Percentiles rank a stretch among this genome's conserved stretches.
These are phyloP conservation scores for Ianthella basta DNA, from an alignment of 37 sponge, comb jelly and placozoan species.

Conservation along the genomic window DNA sequence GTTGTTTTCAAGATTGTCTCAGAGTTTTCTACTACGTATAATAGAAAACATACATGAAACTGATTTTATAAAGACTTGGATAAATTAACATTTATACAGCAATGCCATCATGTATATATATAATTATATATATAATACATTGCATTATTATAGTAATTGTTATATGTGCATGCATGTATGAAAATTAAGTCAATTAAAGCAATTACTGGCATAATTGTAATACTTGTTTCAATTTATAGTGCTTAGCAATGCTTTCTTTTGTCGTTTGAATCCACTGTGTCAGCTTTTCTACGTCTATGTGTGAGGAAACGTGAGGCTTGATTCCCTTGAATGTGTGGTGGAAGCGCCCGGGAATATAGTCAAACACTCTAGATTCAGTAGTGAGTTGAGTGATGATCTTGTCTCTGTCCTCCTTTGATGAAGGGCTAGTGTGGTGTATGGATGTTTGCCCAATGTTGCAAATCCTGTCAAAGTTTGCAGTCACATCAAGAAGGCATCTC, in stretches of 20 bases:
- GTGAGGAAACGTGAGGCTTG: not conserved
- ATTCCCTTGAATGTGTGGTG: constrained; percentile 23
- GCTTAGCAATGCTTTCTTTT: not conserved
- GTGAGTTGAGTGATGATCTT: constrained; percentile 20
- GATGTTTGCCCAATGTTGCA: not conserved
- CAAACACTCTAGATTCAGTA: constrained; percentile 37
- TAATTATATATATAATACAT: too few relatives aligned
- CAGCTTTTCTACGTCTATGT: not conserved
- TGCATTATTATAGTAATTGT: too few relatives aligned
- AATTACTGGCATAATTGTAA: constrained; percentile 1
- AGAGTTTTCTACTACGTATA: too few relatives aligned
- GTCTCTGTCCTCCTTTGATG: constrained; percentile 14
- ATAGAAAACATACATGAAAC: too few relatives aligned
- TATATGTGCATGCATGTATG: not conserved
- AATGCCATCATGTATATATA: too few relatives aligned
- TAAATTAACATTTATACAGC: too few relatives aligned
- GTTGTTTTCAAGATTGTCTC: too few relatives aligned
- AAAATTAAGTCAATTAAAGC: not conserved
- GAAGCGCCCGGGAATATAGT: constrained; percentile 44
- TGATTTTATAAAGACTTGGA: not conserved
- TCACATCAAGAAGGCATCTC: not conserved
- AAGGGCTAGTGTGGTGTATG: constrained; percentile 9
- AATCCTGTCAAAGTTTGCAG: constrained; percentile 6
- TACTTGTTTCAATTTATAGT: not conserved
- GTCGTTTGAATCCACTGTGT: not conserved